phyloP scores from a whole-genome alignment of 1,140 invertebrate genomes.

The Dendroctonus ponderosae region DNA sequence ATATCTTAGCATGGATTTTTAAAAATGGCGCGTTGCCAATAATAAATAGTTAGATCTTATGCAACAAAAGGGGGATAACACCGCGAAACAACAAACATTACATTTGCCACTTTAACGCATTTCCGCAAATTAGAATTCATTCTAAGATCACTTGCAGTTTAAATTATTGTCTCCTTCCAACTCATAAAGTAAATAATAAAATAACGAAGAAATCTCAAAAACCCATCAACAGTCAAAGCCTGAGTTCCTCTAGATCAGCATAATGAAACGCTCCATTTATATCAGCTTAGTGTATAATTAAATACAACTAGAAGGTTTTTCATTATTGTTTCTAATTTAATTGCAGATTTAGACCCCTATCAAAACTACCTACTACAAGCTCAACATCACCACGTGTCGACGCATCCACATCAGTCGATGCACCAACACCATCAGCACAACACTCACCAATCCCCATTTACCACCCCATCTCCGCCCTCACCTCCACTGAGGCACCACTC shows the following conservation, averaged over 20 bases:
- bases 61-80: no score
- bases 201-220: neutral
- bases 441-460: conserved; percentile 60
- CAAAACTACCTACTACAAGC: conserved; percentile 59
- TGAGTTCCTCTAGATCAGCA: no score
- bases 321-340: conserved; percentile 25
- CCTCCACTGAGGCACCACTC: conserved; percentile 56
- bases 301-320: neutral
- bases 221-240: neutral
- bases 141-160: no score
- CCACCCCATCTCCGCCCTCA: conserved; percentile 61
- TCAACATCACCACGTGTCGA: conserved; percentile 49
- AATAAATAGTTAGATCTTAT: no score
- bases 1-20: no score
- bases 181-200: no score
- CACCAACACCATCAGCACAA: conserved; percentile 50
- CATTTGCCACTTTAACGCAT: no score
- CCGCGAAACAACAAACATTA: no score
- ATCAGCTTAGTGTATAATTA: neutral
- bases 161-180: no score
- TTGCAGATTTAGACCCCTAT: conserved; percentile 60
- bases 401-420: conserved; percentile 42
- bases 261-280: no score
- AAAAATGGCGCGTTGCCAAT: no score
- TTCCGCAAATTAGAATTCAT: no score